Base-by-base conservation (phyloP, 2,797 vertebrate genomes). In the Pempheris klunzingeri region DNA sequence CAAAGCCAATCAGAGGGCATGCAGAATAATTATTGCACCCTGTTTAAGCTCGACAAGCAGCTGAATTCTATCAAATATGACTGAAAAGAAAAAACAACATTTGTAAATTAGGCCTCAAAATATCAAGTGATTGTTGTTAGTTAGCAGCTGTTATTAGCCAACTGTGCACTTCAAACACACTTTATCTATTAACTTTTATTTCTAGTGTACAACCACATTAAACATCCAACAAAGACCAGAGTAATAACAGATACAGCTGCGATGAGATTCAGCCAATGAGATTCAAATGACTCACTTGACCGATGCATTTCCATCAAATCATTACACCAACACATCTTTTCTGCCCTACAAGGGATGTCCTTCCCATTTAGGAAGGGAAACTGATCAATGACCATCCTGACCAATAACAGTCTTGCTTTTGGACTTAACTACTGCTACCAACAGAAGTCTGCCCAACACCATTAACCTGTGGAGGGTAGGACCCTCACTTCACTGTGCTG, bases 401-500 rank as follows among this genome's bases (percentile, higher is more conserved):
- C 49, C 57, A 55, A 32, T 60, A 20, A 58, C 47, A 57, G 7
- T 41, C 22, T 22, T 4, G 14, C 7, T 13, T 57, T 24, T 18
- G 47, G 12, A 1, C 41, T 64, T 58, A 7, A 20, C 22, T 2
- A 12, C 22, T 20, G 34, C 50, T 15, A 41, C 47, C 20, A 20
- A 12, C 6, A 32, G 4, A 53, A 28, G 7, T 49, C 44, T 44
- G 10, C 20, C 39, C n/a, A 8, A 3, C 26, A 11, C 60, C 9
- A 38, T 62, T 43, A 73, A 24, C 22, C 12, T 28, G 30, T 52
- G 43, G 52, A 71, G 24, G 68, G 28, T 3, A 30, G 7, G 44
- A 64, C 58, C 62, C 60, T 55, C 71, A 24, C 50, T 53, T 26
- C 55, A 39, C 50, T 61, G 74, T 39, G 38, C 9, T 49, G 20